Conservation (phyloP, 2,113 vertebrate genomes). For the Ptilonorhynchus violaceus region DNA sequence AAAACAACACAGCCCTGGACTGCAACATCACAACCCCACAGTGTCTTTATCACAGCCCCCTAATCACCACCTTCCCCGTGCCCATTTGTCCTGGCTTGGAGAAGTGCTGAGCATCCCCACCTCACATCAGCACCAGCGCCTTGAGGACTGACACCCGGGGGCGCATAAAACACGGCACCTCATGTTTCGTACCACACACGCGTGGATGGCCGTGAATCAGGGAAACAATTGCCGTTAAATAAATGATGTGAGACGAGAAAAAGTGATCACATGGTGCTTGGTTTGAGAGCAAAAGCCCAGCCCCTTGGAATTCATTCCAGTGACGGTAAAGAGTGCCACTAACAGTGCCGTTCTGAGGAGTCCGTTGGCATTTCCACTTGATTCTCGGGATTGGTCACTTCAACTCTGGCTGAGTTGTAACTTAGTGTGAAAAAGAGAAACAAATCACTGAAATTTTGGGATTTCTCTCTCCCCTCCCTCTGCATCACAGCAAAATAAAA, state of each 20-base stretch:
- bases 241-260: neutral
- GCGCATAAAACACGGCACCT: neutral
- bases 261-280: neutral
- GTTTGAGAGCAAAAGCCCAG: neutral
- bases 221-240: neutral
- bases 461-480: neutral
- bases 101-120: neutral
- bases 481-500: neutral
- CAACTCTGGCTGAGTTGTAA: neutral
- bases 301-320: neutral
- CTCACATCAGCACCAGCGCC: neutral
- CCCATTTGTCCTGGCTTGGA: neutral
- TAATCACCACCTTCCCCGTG: neutral
- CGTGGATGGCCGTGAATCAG: neutral
- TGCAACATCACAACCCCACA: neutral
- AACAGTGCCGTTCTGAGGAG: neutral
- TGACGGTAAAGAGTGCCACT: neutral
- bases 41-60: neutral
- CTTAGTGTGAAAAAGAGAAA: neutral
- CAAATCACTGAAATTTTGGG: neutral
- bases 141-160: neutral
- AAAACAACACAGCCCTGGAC: neutral
- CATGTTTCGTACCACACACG: fast-evolving
- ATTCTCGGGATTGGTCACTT: neutral
- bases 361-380: neutral